These are phyloP conservation scores for Caenorhabditis angaria DNA, from an alignment of 2,888 invertebrate species.

Conservation along the genomic window DNA sequence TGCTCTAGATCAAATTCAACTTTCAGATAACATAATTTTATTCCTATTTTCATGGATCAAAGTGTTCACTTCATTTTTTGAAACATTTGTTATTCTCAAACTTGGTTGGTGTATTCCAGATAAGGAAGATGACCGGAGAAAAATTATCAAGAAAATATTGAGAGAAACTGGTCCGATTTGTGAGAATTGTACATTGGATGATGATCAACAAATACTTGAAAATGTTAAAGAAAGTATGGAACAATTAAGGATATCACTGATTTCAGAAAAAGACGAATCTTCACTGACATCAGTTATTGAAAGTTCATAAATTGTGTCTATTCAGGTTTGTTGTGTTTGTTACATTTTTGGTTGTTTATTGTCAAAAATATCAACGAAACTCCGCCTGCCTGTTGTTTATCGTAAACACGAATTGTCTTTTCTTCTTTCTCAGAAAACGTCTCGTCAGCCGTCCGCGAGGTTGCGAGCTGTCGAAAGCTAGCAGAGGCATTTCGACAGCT, in stretches of 20 bases:
- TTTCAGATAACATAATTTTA: neutral
- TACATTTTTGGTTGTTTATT: too few species aligned
- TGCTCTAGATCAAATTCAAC: too few species aligned
- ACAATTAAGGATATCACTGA: neutral
- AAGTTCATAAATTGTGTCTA: neutral
- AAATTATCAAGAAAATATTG: neutral
- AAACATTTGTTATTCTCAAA: neutral
- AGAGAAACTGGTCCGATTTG: neutral
- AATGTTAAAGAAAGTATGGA: neutral
- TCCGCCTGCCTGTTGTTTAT: neutral
- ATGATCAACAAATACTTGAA: neutral
- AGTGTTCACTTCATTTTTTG: neutral
- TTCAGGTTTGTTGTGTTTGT: too few species aligned
- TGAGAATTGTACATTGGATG: constrained; percentile 1
- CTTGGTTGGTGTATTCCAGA: neutral
- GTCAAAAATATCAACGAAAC: too few species aligned
- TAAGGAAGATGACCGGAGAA: neutral
- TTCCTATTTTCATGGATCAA: neutral
- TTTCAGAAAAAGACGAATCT: neutral
- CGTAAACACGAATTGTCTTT: too few species aligned
- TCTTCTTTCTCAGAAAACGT: too few species aligned
- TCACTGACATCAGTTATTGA: neutral
- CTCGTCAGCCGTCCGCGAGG: too few species aligned
- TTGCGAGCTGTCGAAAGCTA: too few species aligned
- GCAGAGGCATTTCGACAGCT: too few species aligned